Evolutionary conservation across 1,140 invertebrate genomes (phyloP).

Genomic region (Bombus picipes): DNA sequence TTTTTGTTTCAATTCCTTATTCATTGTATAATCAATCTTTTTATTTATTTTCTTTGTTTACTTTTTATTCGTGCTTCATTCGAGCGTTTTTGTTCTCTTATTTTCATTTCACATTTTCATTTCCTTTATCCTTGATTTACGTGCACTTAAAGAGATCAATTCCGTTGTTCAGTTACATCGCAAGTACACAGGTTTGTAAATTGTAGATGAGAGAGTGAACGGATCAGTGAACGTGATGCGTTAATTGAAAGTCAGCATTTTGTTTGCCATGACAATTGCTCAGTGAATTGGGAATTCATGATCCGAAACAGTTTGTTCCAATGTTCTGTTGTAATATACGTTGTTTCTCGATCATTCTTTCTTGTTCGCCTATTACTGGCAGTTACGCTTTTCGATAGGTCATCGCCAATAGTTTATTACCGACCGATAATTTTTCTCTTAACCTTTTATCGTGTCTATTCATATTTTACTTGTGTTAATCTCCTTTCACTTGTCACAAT

Average conservation of each 20-base stretch:
- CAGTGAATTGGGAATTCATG: constrained; percentile 32
- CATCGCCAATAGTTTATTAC: background rate
- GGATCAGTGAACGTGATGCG: constrained; percentile 2
- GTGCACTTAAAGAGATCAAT: background rate
- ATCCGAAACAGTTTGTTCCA: constrained; percentile 36
- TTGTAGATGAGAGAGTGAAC: constrained; percentile 20
- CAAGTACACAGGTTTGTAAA: background rate
- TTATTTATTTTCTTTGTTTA: background rate
- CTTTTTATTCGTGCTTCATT: too few species aligned
- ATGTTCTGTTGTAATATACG: background rate
- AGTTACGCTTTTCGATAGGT: background rate
- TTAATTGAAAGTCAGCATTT: constrained; percentile 45
- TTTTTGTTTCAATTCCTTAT: background rate
- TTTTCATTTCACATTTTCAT: background rate
- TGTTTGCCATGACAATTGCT: constrained; percentile 49
- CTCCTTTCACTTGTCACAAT: too few species aligned
- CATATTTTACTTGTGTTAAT: background rate
- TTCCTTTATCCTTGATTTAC: background rate
- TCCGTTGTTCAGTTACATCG: background rate
- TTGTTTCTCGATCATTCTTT: constrained; percentile 10
- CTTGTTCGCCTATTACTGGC: background rate
- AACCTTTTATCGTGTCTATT: background rate
- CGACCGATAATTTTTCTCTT: background rate
- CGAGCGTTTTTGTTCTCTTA: too few species aligned
- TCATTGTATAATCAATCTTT: background rate